Evolutionary conservation across 23 tunicate genomes (phyloP).

Genomic region (Phallusia fumigata): DNA sequence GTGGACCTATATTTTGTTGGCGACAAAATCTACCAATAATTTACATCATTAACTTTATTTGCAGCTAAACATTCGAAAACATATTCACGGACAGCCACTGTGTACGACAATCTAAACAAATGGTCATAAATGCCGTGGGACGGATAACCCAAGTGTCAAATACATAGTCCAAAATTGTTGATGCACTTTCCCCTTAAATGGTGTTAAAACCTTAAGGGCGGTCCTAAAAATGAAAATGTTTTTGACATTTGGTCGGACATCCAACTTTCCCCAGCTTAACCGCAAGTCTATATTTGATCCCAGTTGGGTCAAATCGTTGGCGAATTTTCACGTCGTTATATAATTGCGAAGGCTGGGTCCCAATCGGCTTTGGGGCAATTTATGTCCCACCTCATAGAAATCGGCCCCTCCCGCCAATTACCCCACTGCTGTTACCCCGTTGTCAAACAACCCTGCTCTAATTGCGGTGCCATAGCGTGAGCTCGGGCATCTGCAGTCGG

Average conservation of each 20-base stretch:
- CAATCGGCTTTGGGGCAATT: conserved; percentile 9
- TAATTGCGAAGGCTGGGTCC: background rate
- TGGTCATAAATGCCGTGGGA: too few relatives aligned
- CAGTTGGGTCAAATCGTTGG: background rate
- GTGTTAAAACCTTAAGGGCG: background rate
- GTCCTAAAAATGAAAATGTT: background rate
- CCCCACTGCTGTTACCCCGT: background rate
- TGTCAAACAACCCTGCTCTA: background rate
- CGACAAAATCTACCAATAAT: too few relatives aligned
- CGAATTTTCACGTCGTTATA: background rate
- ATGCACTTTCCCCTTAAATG: background rate
- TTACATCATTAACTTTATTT: too few relatives aligned
- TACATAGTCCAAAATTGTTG: too few relatives aligned
- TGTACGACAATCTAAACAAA: too few relatives aligned
- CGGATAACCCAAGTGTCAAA: too few relatives aligned
- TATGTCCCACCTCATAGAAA: background rate
- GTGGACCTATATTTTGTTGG: too few relatives aligned
- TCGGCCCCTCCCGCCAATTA: background rate
- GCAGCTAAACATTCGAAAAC: too few relatives aligned
- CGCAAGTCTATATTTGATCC: background rate
- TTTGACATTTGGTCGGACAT: background rate
- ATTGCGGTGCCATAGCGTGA: too few relatives aligned
- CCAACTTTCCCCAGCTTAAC: background rate
- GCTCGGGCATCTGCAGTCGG: background rate
- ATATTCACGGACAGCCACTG: too few relatives aligned